A percentile compares a stretch with the other conserved stretches of the same genome.
These are phyloP conservation scores for Rhinolophus ferrumequinum DNA, from an alignment of 2,113 vertebrate genomes.

Conservation along the genomic window DNA sequence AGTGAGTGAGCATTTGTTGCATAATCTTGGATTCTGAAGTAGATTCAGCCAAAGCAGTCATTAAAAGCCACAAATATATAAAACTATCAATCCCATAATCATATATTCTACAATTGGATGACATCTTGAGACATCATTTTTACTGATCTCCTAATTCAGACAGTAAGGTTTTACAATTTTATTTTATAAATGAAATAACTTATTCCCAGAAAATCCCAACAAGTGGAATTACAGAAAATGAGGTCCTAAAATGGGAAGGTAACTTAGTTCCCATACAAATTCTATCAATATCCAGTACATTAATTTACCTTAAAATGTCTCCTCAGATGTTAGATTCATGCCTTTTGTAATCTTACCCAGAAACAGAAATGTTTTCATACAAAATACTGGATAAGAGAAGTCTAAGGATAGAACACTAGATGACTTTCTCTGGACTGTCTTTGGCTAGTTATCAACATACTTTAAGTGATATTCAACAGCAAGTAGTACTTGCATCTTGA, in stretches of 20 bases:
- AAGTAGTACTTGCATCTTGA: neutral
- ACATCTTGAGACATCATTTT: neutral
- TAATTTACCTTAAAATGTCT: neutral
- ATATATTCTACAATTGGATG: neutral
- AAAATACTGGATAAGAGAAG: neutral
- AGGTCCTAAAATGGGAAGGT: neutral
- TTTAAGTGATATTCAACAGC: neutral
- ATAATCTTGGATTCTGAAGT: slow-evolving; percentile 11
- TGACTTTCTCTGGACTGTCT: neutral
- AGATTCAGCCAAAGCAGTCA: neutral
- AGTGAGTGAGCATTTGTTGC: neutral
- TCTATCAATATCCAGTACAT: neutral
- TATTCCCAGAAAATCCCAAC: neutral
- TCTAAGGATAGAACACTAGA: neutral
- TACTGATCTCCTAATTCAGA: neutral
- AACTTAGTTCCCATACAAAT: neutral
- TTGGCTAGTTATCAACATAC: neutral
- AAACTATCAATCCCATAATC: neutral
- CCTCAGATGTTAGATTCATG: neutral
- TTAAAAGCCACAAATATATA: slow-evolving; percentile 28
- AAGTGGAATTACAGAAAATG: neutral
- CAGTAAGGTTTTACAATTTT: neutral
- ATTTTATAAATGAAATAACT: neutral
- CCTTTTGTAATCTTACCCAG: neutral
- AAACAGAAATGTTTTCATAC: neutral